These are phyloP conservation scores for Zaprionus vittiger DNA, from an alignment of 1,140 invertebrate species.

Conservation along the genomic window DNA sequence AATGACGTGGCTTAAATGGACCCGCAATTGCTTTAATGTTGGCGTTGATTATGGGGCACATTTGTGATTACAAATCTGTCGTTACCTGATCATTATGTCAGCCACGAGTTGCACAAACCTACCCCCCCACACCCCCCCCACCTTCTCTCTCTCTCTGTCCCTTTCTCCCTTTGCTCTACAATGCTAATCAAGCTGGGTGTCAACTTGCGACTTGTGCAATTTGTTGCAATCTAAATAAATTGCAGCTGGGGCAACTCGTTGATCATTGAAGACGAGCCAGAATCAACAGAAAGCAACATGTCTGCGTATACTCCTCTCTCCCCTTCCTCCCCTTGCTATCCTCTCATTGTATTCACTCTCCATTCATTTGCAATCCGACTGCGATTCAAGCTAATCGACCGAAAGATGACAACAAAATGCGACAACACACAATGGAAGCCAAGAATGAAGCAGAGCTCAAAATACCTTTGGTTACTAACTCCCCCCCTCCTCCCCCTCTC, in stretches of 20 bases:
- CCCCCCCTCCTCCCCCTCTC: not conserved
- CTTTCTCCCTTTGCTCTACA: not conserved
- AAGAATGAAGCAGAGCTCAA: not conserved
- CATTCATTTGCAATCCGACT: not conserved
- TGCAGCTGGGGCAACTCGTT: not conserved
- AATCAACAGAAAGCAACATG: too few relatives aligned
- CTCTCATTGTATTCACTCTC: not conserved
- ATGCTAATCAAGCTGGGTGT: not conserved
- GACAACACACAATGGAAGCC: not conserved
- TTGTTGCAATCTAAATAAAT: conserved; percentile 1
- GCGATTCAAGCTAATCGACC: conserved; percentile 8
- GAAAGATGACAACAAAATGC: not conserved
- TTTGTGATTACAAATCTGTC: conserved; percentile 21
- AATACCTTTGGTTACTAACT: not conserved
- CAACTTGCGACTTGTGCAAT: conserved; percentile 4
- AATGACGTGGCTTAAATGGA: conserved; percentile 21
- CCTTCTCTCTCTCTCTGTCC: not conserved
- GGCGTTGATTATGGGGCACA: conserved; percentile 18
- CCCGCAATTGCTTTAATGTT: conserved; percentile 10
- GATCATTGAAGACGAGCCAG: too few relatives aligned
- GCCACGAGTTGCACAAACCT: not conserved
- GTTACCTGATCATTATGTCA: conserved; percentile 13
- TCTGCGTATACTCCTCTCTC: not conserved
- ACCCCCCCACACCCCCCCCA: not conserved
- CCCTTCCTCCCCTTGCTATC: not conserved